Percentiles rank a stretch among this genome's conserved stretches.
Conservation (phyloP, 2,888 invertebrate species). For the Morpho helenor region DNA sequence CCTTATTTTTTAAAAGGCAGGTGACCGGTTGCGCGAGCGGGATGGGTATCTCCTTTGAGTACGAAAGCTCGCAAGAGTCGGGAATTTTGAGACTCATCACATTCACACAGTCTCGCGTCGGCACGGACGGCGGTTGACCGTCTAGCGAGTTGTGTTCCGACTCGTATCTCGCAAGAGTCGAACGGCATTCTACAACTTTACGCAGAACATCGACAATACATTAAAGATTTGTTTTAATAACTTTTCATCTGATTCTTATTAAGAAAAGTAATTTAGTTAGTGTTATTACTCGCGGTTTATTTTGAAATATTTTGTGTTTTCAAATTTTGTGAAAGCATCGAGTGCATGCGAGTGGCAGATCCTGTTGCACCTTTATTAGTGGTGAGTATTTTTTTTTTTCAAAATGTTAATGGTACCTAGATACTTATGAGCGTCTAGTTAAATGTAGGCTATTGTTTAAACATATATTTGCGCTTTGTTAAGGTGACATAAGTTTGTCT, state of each 20-base stretch:
- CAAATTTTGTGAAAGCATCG: constrained; percentile 62
- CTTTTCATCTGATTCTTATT: constrained; percentile 33
- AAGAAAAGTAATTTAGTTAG: background rate
- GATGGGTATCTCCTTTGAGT: constrained; percentile 44
- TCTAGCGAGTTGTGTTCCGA: constrained; percentile 34
- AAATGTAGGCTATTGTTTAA: constrained; percentile 15
- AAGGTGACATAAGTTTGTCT: constrained; percentile 18
- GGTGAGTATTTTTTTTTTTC: constrained; percentile 54
- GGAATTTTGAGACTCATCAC: constrained; percentile 30
- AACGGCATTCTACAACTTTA: constrained; percentile 61
- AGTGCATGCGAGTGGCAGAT: constrained; percentile 57
- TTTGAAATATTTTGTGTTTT: constrained; percentile 29
- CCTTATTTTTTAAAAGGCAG: constrained; percentile 64
- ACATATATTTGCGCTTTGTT: constrained; percentile 10
- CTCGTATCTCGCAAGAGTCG: constrained; percentile 30
- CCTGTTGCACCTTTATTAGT: constrained; percentile 70
- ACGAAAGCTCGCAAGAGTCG: constrained; percentile 57
- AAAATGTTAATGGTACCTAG: constrained; percentile 19
- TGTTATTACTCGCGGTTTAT: constrained; percentile 6
- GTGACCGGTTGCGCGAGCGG: constrained; percentile 64
- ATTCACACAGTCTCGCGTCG: constrained; percentile 63
- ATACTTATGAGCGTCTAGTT: constrained; percentile 11
- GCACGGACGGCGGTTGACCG: constrained; percentile 54
- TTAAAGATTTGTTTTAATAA: constrained; percentile 16
- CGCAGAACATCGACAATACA: constrained; percentile 41